Conservation (phyloP, 1,140 invertebrate species). For the Cherax destructor region DNA sequence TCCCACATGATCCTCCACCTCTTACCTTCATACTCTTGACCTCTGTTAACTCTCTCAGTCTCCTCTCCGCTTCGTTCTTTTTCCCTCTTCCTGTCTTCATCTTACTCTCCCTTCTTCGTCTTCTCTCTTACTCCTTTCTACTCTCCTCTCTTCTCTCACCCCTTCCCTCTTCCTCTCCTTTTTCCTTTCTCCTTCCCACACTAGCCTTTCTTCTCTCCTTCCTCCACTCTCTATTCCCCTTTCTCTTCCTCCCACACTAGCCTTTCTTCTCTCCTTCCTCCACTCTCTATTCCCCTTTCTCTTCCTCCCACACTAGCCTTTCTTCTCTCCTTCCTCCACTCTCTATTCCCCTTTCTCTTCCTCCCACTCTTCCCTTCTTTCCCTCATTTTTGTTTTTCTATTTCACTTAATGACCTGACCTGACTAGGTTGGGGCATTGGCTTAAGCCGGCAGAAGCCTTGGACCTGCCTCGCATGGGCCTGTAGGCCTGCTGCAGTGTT, state of each 20-base stretch:
- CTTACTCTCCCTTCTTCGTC: background rate
- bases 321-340: background rate
- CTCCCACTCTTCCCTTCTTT: no score
- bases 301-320: no score
- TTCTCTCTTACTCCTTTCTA: background rate
- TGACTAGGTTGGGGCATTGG: no score
- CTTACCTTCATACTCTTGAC: background rate
- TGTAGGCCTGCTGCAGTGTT: no score
- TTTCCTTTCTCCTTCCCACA: background rate
- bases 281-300: background rate
- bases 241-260: no score
- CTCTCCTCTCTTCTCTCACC: background rate
- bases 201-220: background rate
- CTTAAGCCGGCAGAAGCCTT: no score
- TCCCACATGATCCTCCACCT: background rate
- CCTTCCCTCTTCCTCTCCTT: conserved; percentile 8
- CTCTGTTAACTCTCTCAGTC: background rate
- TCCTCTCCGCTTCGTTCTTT: background rate
- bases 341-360: background rate
- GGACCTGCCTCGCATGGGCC: no score
- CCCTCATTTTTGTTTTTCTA: no score
- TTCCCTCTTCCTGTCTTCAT: background rate
- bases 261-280: background rate
- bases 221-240: no score
- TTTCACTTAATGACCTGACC: no score